Percentiles rank a stretch among this genome's conserved stretches.
Conservation (phyloP, 1,140 invertebrate species). For the Lethocerus indicus region DNA sequence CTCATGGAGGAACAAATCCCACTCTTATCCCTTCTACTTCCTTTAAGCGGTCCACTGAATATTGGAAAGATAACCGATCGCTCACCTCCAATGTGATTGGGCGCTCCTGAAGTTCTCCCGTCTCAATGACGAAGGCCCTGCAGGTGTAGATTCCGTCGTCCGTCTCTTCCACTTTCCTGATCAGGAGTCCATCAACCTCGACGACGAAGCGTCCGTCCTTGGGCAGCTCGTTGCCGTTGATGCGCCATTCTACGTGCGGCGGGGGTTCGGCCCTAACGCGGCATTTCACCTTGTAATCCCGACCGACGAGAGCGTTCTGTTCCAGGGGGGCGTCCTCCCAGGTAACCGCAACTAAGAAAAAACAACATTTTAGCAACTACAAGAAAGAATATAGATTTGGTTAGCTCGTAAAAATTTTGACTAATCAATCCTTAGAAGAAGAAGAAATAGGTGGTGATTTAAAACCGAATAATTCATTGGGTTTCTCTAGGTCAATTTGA, state of each 20-base stretch:
- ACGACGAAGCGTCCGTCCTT: conserved; percentile 47
- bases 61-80: not conserved
- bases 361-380: too few relatives aligned
- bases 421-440: too few relatives aligned
- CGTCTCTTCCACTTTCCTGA: conserved; percentile 55
- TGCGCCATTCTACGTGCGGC: conserved; percentile 67
- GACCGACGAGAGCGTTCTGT: conserved; percentile 62
- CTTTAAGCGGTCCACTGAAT: too few relatives aligned
- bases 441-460: too few relatives aligned
- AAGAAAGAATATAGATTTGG: too few relatives aligned
- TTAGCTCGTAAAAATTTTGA: too few relatives aligned
- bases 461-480: too few relatives aligned
- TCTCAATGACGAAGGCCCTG: conserved; percentile 57
- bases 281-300: conserved; percentile 62
- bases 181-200: conserved; percentile 54
- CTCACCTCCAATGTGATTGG: conserved; percentile 61
- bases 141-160: conserved; percentile 77
- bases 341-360: conserved; percentile 55
- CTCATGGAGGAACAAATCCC: too few relatives aligned
- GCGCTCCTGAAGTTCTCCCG: conserved; percentile 55
- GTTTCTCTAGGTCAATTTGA: too few relatives aligned
- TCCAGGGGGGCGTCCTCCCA: conserved; percentile 69
- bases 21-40: too few relatives aligned
- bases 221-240: conserved; percentile 38
- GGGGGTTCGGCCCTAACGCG: conserved; percentile 68